Evolutionary conservation across 2,797 vertebrate genomes (phyloP), one percentile per base, ranked within the genome.

Genomic region (Alauda arvensis): DNA sequence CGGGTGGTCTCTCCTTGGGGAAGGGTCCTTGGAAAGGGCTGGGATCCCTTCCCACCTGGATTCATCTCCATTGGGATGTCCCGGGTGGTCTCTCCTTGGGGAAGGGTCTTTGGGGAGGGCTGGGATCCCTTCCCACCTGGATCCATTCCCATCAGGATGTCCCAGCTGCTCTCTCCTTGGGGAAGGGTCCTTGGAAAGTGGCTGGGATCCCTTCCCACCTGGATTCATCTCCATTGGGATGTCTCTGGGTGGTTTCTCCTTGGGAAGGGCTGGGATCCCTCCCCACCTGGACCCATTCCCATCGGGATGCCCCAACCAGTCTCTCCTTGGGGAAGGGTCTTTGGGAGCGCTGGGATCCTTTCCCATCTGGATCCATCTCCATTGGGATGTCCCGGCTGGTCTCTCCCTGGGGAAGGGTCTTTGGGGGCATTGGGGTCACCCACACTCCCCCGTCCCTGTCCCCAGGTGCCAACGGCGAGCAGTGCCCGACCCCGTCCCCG

Each of bases 401-500:
- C 18, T 59, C 12, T 59, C 56, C 8, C 4, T 10, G 11, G 43
- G 29, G 6, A 28, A 19, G 6, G 43, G 18, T 15, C 18, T 66
- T 5, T 23, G 12, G 51, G 42, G 12, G 5, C 2, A 0, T 11
- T 6, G 9, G 60, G 18, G 25, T 18, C 42, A 6, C 33, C 37
- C 39, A 3, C 4, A 31, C 21, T 18, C 37, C 5, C 52, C 65
- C 1, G 12, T 37, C 85, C 56, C 39, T 67, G 56, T 86, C 94
- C 87, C 20, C 91, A 99, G 98, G 94, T 92, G 93, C 94, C 51
- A 94, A 69, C 6, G 67, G 97, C 4, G 91, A 94, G 56, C 75
- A 48, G 37, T 98, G 97, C n/a, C 96, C 77, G 1, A 97, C 97
- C 0, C 97, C 97, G 0, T 98, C 97, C 61, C 97, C 97, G 3